Evolutionary conservation across 2,797 vertebrate genomes (phyloP), one percentile per base, ranked within the genome.

Genomic region (Epinephelus malabaricus): DNA sequence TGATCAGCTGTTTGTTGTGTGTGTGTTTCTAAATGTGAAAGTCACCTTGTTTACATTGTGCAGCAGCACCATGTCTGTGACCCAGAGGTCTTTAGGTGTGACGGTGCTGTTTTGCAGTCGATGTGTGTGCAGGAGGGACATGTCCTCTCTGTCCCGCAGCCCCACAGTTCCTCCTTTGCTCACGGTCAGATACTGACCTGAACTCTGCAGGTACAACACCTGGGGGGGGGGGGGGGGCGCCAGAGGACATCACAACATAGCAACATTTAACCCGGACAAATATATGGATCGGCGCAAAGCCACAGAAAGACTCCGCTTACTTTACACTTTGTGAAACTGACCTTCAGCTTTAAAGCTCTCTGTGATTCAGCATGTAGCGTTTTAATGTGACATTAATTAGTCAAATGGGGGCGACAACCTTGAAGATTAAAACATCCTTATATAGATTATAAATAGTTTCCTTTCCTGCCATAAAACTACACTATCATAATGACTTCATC

Each of bases 31-130:
- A 12, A 25, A 66, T 53, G 34, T 11, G 53, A 82, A 38, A 38
- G 46, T 68, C 89, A 97, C 97, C 96, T 97, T 96, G 89, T 96
- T 93, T 11, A 95, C 84, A 45, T 97, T 97, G 87, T 92, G 93
- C 79, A 97, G 88, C 76, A 95, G 89, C 82, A 94, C 95, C 88
- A 96, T 63, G 62, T 95, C 95, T 1, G 97, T 97, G 76, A 96
- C 96, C 96, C 96, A 97, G 27, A 97, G 94, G 90, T 97, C 94
- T 91, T 95, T 96, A 71, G 94, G 92, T 73, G 89, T 88, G 63
- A 95, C 94, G 1, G 93, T 90, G 87, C 95, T 95, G 67, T 96
- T 96, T 47, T 91, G 92, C 61, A 97, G 92, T 45, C 91, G 94
- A 76, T 94, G 79, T 15, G 89, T 92, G 88, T 92, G 92, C 69